Conservation (phyloP, 2,113 vertebrate genomes). For the Maccullochella peelii region DNA sequence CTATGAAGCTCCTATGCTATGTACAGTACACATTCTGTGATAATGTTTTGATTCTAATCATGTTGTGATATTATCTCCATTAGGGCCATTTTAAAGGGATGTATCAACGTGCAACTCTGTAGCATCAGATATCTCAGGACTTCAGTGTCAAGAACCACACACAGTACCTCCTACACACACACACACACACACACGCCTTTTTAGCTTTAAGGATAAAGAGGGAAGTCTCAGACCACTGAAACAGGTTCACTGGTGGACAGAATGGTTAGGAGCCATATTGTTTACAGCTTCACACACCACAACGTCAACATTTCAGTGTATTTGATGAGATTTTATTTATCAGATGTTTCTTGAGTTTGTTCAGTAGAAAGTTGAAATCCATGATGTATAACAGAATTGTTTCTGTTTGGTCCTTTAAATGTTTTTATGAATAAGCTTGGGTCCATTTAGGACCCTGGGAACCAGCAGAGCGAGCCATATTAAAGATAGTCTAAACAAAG, state of each 20-base stretch:
- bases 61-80: background rate
- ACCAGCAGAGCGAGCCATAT: conserved; percentile 11
- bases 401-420: background rate
- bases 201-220: conserved; percentile 8
- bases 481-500: background rate
- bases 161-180: background rate
- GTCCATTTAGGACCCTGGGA: background rate
- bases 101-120: conserved; percentile 11
- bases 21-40: background rate
- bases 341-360: background rate
- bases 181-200: background rate
- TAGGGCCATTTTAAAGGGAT: conserved; percentile 38
- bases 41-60: conserved; percentile 19
- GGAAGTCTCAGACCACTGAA: background rate
- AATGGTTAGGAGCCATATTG: background rate
- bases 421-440: conserved; percentile 7
- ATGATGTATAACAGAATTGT: background rate
- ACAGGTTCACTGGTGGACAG: background rate
- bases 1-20: background rate
- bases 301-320: conserved; percentile 2
- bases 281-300: background rate
- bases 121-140: conserved; percentile 28
- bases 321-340: conserved; percentile 1
- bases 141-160: background rate
- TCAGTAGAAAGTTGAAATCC: background rate